These are phyloP conservation scores for Acrocephalus kingi DNA, from an alignment of 2,113 vertebrate species.

Conservation along the genomic window DNA sequence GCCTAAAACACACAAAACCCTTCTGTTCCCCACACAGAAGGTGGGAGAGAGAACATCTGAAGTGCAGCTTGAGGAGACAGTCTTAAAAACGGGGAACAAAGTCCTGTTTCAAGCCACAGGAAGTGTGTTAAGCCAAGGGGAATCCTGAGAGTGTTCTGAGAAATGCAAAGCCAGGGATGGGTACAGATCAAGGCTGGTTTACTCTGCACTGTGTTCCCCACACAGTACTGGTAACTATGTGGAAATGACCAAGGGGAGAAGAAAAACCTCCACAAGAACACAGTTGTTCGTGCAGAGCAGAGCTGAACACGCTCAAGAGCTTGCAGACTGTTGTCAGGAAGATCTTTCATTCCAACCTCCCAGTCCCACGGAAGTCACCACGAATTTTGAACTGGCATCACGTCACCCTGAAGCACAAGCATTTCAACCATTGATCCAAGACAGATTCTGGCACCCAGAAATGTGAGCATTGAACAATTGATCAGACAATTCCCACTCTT, in stretches of 20 bases:
- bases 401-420: background rate
- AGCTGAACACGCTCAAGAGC: background rate
- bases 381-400: accelerated
- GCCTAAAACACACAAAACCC: background rate
- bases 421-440: constrained; percentile 15
- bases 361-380: background rate
- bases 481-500: constrained; percentile 53
- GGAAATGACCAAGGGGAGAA: background rate
- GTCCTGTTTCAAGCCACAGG: background rate
- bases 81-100: background rate
- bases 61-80: background rate
- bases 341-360: too few relatives aligned
- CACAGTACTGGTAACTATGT: background rate
- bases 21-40: background rate
- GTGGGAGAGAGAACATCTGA: background rate
- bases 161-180: background rate
- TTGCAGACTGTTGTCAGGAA: accelerated
- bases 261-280: background rate
- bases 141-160: background rate
- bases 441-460: constrained; percentile 35
- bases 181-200: background rate
- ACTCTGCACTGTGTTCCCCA: background rate
- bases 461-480: background rate
- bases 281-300: accelerated
- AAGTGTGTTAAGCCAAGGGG: background rate